Evolutionary conservation across 53 echinoderm and acorn worm species (phyloP), one percentile per base, ranked within the genome.

Genomic region (Luidia sarsii): DNA sequence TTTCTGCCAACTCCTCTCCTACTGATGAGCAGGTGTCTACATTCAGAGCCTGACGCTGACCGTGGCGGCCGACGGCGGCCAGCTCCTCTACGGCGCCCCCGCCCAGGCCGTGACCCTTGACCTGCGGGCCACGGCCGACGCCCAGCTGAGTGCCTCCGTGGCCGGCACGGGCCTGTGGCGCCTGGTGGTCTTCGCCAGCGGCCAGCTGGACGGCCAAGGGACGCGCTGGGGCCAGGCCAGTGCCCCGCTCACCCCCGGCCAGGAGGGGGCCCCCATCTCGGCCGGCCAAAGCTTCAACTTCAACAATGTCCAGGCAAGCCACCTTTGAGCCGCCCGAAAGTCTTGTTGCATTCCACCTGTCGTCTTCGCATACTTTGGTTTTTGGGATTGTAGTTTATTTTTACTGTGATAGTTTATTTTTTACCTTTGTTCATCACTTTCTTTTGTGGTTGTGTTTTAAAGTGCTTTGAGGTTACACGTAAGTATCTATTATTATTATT

Each of bases 141-240:
- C 74, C n/a, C 31, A 68, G 0, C n/a, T n/a, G n/a, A 83, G 92
- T 19, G 92, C 88, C 20, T 74, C 67, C 41, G 75, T 88, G 67
- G 54, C 81, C 16, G 92, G 92, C 8, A 46, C 15, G 9, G 49
- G 71, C 30, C 82, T 92, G 7, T 92, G 92, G 92, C 22, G 30
- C 29, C 68, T 88, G 34, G 33, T 70, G 0, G 75, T 66, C 64
- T 92, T 80, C 24, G 73, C 80, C 41, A 85, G 70, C 59, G 60
- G 54, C 50, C 32, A 59, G 36, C 65, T 67, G 6, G 51, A 85
- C 31, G 88, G 92, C 15, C 19, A 21, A 8, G 92, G 92, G 4
- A 1, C 49, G 7, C 73, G 82, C 24, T 39, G 72, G 11, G 77
- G 63, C 39, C 85, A 89, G 29, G 71, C 56, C 13, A 33, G 39